Evolutionary conservation across 2,888 invertebrate species (phyloP).

Genomic region (Aphidius colemani): DNA sequence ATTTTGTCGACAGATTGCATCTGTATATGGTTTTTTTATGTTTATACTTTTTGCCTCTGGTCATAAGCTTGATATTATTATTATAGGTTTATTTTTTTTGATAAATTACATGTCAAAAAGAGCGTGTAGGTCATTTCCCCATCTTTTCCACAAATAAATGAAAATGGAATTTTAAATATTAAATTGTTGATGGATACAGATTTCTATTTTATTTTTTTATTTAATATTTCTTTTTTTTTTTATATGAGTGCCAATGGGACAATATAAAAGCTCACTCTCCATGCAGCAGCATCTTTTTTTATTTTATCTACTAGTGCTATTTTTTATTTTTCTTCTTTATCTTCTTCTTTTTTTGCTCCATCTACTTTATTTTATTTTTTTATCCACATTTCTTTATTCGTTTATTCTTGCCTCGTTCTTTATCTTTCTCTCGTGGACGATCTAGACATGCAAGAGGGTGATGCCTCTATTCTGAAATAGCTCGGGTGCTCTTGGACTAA

Average conservation of each 20-base stretch:
- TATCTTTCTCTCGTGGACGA: slow-evolving; percentile 23
- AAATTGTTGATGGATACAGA: no score
- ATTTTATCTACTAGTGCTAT: background rate
- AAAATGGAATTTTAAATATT: slow-evolving; percentile 5
- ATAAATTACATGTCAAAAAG: background rate
- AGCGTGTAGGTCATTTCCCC: background rate
- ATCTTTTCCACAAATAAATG: background rate
- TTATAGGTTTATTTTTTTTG: no score
- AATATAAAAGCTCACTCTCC: slow-evolving; percentile 6
- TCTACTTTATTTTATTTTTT: slow-evolving; percentile 14
- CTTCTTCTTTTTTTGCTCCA: background rate
- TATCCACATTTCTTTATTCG: slow-evolving; percentile 19
- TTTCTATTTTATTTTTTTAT: no score
- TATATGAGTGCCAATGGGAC: slow-evolving; percentile 2
- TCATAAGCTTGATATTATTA: no score
- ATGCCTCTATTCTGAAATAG: slow-evolving; percentile 24
- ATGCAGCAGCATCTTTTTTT: slow-evolving; percentile 14
- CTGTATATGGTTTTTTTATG: no score
- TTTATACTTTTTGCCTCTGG: no score
- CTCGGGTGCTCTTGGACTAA: slow-evolving; percentile 35
- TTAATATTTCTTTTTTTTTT: background rate
- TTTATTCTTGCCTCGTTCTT: slow-evolving; percentile 24
- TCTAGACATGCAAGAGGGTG: slow-evolving; percentile 18
- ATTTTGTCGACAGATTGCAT: no score
- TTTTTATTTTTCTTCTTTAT: no score